Evolutionary conservation across 2,888 invertebrate genomes (phyloP), one percentile per base, ranked within the genome.

Genomic region (Tortrix viridana): DNA sequence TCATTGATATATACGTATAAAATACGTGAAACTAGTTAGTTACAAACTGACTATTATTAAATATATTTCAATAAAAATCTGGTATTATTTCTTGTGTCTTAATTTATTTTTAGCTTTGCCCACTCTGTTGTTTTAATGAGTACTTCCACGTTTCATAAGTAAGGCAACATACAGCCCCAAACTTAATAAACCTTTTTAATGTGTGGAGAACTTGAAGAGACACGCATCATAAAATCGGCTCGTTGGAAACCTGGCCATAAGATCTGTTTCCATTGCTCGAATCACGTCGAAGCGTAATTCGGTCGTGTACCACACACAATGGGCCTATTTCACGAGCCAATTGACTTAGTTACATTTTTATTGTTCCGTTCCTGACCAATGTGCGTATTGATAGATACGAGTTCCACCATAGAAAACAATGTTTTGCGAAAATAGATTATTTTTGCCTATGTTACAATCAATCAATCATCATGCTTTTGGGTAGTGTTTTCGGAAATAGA

Each of bases 251-350:
- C 52, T 41, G 20, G 16, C 53, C 53, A 53, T 53, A 53, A 53
- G 53, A 53, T 41, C 53, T 53, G 50, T 50, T 53, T 22, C 53
- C 53, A 53, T 22, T 41, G 38, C 37, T 20, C 41, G 38, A 41
- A 53, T 38, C 53, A 52, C 16, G 38, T n/a, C 20, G 52, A 20
- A 38, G 22, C 84, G 85, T 88, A 87, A 88, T 86, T 86, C 84
- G 81, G 81, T 84, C 81, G 80, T 73, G 80, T 83, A 81, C 79
- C 78, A 81, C 74, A 72, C 82, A 89, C 89, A 89, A 89, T 89
- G 86, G 86, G 67, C 81, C 82, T 86, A 89, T 88, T 89, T 88
- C 89, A 89, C 88, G 88, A 81, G 73, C 84, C 86, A 81, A 84
- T 88, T 85, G 76, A 83, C 81, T 85, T 88, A 79, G 81, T 82